Percentiles rank a stretch among this genome's conserved stretches.
Evolutionary conservation across 23 tunicate species (phyloP).

Genomic region (Trididemnum miniatum): DNA sequence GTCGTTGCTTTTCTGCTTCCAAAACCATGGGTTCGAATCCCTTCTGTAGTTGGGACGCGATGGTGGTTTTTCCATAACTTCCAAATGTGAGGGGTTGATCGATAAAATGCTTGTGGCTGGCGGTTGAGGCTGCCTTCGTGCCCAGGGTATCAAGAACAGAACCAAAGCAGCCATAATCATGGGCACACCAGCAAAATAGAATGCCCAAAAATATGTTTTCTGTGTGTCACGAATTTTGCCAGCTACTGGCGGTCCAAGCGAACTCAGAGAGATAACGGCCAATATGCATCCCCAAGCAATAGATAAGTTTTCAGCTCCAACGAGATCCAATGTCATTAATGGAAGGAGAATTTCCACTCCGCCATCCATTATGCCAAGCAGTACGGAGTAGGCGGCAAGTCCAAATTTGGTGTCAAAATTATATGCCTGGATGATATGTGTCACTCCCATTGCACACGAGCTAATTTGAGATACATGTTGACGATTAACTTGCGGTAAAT

Average conservation of each 20-base stretch:
- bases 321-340: constrained; percentile 90
- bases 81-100: constrained; percentile 62
- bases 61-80: background rate
- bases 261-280: constrained; percentile 80
- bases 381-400: constrained; percentile 32
- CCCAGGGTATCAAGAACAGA: constrained; percentile 85
- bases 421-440: constrained; percentile 55
- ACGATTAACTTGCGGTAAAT: constrained; percentile 68
- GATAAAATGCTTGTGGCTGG: constrained; percentile 78
- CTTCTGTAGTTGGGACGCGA: background rate
- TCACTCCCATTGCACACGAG: constrained; percentile 65
- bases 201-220: constrained; percentile 58
- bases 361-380: constrained; percentile 76
- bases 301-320: constrained; percentile 82
- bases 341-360: constrained; percentile 90
- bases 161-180: constrained; percentile 70
- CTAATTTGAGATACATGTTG: constrained; percentile 62
- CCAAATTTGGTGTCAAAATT: background rate
- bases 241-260: constrained; percentile 87
- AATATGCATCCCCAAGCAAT: constrained; percentile 94
- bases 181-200: constrained; percentile 82
- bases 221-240: constrained; percentile 65
- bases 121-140: constrained; percentile 59
- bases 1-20: background rate
- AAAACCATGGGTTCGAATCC: background rate